Evolutionary conservation across 1,140 invertebrate species (phyloP).

Genomic region (Hydropsyche tenuis): DNA sequence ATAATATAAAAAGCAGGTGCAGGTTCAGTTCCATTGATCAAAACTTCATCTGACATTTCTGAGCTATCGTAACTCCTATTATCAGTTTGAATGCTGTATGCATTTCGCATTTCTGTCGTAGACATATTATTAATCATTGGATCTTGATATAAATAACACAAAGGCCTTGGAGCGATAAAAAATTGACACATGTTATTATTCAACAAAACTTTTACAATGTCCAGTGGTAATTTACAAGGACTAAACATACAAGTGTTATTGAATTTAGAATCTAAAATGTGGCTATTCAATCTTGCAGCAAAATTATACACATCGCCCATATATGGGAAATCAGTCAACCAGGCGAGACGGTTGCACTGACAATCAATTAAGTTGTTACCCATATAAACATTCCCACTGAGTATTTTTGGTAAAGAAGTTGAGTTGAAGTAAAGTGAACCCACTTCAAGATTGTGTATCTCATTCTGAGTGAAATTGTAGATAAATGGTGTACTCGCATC

Average conservation of each 20-base stretch:
- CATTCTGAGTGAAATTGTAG: constrained; percentile 60
- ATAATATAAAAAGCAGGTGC: constrained; percentile 60
- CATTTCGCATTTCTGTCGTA: constrained; percentile 1
- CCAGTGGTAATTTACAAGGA: constrained; percentile 58
- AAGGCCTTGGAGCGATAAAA: constrained; percentile 56
- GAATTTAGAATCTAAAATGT: constrained; percentile 55
- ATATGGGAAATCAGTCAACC: constrained; percentile 52
- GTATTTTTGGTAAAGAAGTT: constrained; percentile 56
- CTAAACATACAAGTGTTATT: constrained; percentile 60
- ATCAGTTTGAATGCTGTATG: neutral
- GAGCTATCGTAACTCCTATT: neutral
- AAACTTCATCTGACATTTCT: constrained; percentile 19
- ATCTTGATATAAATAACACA: constrained; percentile 59
- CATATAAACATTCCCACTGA: constrained; percentile 54
- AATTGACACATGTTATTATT: constrained; percentile 59
- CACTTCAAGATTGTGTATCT: constrained; percentile 57
- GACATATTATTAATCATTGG: constrained; percentile 52
- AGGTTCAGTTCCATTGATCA: constrained; percentile 56
- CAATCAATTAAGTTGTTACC: constrained; percentile 60
- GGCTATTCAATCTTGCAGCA: constrained; percentile 53
- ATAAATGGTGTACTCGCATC: constrained; percentile 52
- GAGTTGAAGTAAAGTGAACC: constrained; percentile 59
- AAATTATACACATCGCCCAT: constrained; percentile 43
- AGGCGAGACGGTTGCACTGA: constrained; percentile 59
- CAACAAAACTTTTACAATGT: constrained; percentile 56